Conservation (phyloP, 2,797 vertebrate species). For the Scyliorhinus canicula region DNA sequence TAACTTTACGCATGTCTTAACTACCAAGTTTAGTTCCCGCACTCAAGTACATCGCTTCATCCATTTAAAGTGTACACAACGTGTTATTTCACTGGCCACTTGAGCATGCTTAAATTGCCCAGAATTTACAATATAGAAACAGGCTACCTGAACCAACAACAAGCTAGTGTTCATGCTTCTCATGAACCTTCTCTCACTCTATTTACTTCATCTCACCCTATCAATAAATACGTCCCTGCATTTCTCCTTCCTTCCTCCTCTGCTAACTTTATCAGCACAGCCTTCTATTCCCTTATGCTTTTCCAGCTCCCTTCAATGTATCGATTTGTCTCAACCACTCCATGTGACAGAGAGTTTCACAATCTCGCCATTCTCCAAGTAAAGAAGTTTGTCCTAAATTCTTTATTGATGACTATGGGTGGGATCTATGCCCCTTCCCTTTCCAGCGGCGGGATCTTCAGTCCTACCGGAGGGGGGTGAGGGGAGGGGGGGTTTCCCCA, state of each 20-base stretch:
- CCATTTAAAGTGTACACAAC: background rate
- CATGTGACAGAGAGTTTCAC: background rate
- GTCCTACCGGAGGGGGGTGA: no score
- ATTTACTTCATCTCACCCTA: background rate
- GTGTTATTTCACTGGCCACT: background rate
- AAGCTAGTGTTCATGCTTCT: background rate
- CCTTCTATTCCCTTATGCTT: background rate
- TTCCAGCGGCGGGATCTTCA: no score
- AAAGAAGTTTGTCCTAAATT: background rate
- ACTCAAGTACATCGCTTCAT: background rate
- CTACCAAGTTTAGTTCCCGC: background rate
- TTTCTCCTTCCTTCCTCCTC: background rate
- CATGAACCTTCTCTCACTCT: background rate
- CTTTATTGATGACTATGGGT: background rate
- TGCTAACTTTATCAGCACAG: background rate
- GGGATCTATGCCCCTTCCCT: no score
- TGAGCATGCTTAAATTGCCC: background rate
- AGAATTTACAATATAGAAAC: background rate
- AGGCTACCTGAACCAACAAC: background rate
- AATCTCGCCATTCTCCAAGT: background rate
- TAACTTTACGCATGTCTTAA: background rate
- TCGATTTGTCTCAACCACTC: background rate
- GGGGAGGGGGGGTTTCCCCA: no score
- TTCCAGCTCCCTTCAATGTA: background rate
- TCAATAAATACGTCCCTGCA: background rate